These are phyloP conservation scores for Drosophila bipectinata DNA, from an alignment of 1,140 invertebrate genomes.

Conservation along the genomic window DNA sequence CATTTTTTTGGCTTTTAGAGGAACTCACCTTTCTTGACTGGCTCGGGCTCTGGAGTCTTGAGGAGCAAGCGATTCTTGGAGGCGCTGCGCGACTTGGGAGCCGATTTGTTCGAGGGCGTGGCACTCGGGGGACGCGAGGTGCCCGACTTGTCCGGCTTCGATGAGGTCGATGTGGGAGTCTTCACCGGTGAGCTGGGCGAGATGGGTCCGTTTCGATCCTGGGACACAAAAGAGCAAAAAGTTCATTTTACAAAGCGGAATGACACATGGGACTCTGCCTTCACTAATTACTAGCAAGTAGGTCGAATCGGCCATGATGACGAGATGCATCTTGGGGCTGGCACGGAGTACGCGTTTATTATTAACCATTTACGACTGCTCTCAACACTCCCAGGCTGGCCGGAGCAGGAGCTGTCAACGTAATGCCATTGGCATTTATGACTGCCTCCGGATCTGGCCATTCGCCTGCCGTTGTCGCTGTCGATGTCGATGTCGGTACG, in stretches of 20 bases:
- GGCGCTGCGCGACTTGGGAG: constrained; percentile 78
- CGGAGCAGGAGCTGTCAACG: constrained; percentile 64
- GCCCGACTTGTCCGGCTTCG: constrained; percentile 76
- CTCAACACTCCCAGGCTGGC: constrained; percentile 55
- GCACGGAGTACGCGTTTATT: constrained; percentile 17
- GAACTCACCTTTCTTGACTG: constrained; percentile 90
- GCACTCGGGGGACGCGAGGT: constrained; percentile 79
- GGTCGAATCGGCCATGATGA: constrained; percentile 69
- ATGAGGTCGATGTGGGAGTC: constrained; percentile 82
- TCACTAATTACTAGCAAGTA: constrained; percentile 67
- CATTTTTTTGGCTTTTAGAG: not conserved
- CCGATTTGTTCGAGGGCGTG: constrained; percentile 82
- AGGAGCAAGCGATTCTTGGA: constrained; percentile 80
- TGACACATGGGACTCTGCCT: not conserved
- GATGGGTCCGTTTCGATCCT: constrained; percentile 83
- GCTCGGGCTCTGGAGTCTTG: constrained; percentile 83
- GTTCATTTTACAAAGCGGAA: not conserved
- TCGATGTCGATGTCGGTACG: constrained; percentile 50
- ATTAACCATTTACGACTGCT: constrained; percentile 61
- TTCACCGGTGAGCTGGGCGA: constrained; percentile 83
- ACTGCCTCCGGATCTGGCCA: constrained; percentile 35
- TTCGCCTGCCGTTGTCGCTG: constrained; percentile 35
- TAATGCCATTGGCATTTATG: constrained; percentile 75
- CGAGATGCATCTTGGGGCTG: constrained; percentile 69
- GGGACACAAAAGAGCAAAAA: not conserved